These are phyloP conservation scores for Leptinotarsa haldemani DNA, from an alignment of 2,888 invertebrate genomes.

Conservation along the genomic window DNA sequence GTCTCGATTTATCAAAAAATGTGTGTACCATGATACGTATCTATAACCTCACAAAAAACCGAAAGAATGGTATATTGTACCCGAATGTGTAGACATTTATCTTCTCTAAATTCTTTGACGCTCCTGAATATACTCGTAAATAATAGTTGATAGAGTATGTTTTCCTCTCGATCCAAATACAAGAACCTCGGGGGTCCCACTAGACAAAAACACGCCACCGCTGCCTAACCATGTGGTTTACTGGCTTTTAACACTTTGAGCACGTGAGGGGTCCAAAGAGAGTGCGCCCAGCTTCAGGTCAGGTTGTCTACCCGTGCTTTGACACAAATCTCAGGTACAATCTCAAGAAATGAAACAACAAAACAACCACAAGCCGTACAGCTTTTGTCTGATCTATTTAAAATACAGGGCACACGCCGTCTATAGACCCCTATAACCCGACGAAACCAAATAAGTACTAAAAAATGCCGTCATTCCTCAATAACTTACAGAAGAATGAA, in stretches of 20 bases:
- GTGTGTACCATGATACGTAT: no score
- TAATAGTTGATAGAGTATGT: slow-evolving; percentile 1
- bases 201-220: slow-evolving; percentile 32
- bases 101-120: neutral
- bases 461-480: slow-evolving; percentile 34
- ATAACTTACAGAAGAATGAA: slow-evolving; percentile 31
- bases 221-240: slow-evolving; percentile 32
- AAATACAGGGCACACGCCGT: slow-evolving; percentile 25
- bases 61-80: no score
- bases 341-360: slow-evolving; percentile 39
- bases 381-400: slow-evolving; percentile 41
- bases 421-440: slow-evolving; percentile 30
- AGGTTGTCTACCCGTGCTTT: slow-evolving; percentile 42
- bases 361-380: slow-evolving; percentile 26
- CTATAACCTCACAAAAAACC: no score
- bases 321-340: slow-evolving; percentile 46
- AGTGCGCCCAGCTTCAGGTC: slow-evolving; percentile 44
- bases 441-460: slow-evolving; percentile 27
- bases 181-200: slow-evolving; percentile 8
- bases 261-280: slow-evolving; percentile 35
- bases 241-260: slow-evolving; percentile 40
- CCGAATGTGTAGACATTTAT: neutral
- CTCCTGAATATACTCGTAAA: slow-evolving; percentile 1
- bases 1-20: no score
- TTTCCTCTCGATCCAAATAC: neutral